Base-by-base conservation (phyloP, 2,888 invertebrate species). In the Flexamia atlantica region DNA sequence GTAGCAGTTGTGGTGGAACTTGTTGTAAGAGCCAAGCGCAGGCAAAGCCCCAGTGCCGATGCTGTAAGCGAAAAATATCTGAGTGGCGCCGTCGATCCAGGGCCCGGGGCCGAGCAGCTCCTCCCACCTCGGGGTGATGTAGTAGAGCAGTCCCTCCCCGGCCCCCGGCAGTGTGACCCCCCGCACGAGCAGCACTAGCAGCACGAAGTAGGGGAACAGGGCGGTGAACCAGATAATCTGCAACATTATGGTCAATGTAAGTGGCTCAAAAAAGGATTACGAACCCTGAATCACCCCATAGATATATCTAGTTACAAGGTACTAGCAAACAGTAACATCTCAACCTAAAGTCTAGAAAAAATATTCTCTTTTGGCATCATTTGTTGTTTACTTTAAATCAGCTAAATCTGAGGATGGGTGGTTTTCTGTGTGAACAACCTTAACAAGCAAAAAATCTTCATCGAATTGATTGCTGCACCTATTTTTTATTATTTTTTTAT, bases 201-300 rank as follows among this genome's bases (percentile, higher is more conserved):
- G 91, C 36, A 95, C 94, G 70, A 93, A 92, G 89, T 95, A 95
- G 10, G 95, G 95, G 89, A 95, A 95, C 87, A 95, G 89, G 9
- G 95, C 95, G 20, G 95, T 94, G 90, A 95, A 95, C 95, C 95
- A 95, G 87, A 95, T 94, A n/a, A 93, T 92, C 92, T 93, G 88
- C 20, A 25, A 64, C 25, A 28, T 28, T 9, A 4, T 14, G 14
- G 46, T 46, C 5, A 12, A 40, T 40, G 40, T 40, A 40, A n/a
- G n/a, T n/a, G n/a, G n/a, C n/a, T n/a, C n/a, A n/a, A n/a, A n/a
- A n/a, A n/a, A n/a, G n/a, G n/a, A n/a, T n/a, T n/a, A n/a, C n/a
- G n/a, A n/a, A n/a, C n/a, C n/a, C n/a, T n/a, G n/a, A n/a, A n/a
- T n/a, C n/a, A n/a, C n/a, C n/a, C n/a, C n/a, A n/a, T n/a, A n/a